Evolutionary conservation across 2,113 vertebrate species (phyloP).

Genomic region (Dasypus novemcinctus): DNA sequence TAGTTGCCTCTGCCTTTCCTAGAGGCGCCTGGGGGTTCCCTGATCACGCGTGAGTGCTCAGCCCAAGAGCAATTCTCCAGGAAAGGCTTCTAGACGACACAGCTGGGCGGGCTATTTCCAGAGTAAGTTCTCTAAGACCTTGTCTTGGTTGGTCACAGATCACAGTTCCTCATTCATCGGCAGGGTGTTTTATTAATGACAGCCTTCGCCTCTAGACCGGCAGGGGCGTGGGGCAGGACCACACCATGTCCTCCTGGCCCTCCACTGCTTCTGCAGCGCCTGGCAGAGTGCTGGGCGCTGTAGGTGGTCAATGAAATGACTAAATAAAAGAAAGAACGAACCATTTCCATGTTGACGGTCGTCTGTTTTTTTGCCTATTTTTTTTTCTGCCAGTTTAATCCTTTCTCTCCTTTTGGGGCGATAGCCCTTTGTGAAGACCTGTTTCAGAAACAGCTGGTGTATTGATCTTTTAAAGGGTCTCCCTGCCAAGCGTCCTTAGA

Average conservation of each 20-base stretch:
- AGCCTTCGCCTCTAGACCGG: not conserved
- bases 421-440: not conserved
- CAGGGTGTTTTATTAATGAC: not conserved
- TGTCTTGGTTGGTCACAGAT: not conserved
- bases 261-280: not conserved
- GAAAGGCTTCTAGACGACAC: not conserved
- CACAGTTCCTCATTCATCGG: not conserved
- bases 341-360: not conserved
- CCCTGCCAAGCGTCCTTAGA: not conserved
- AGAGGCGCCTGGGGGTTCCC: not conserved
- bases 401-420: not conserved
- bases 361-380: not conserved
- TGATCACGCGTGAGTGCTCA: not conserved
- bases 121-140: not conserved
- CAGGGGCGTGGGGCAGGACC: too few species aligned
- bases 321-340: not conserved
- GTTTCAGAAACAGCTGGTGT: not conserved
- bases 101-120: not conserved
- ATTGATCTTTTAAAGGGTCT: not conserved
- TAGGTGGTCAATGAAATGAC: not conserved
- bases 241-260: not conserved
- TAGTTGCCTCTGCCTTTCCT: not conserved
- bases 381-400: not conserved
- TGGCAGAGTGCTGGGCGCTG: not conserved
- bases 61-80: not conserved